Evolutionary conservation across 2,113 vertebrate species (phyloP).

Genomic region (Gymnarchus niloticus): DNA sequence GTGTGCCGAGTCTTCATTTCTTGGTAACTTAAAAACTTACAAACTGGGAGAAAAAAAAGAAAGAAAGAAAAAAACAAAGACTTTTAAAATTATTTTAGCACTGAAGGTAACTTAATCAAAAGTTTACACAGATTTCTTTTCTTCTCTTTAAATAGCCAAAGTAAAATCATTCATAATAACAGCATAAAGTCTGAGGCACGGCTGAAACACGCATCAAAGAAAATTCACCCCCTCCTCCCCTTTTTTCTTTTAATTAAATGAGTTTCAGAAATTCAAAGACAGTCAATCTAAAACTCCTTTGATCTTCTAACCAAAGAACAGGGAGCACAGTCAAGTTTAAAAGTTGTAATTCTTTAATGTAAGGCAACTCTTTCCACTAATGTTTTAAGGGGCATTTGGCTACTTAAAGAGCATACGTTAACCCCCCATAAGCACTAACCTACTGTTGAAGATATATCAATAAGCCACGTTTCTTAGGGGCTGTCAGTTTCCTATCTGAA

Average conservation of each 20-base stretch:
- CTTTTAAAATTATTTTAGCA: conserved; percentile 57
- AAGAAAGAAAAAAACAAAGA: not conserved
- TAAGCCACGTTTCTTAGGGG: conserved; percentile 5
- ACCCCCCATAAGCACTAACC: not conserved
- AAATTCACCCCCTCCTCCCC: conserved; percentile 39
- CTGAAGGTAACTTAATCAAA: conserved; percentile 59
- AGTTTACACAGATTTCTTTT: conserved; percentile 52
- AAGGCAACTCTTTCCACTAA: conserved; percentile 29
- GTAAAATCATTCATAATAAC: conserved; percentile 53
- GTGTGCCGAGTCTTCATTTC: not conserved
- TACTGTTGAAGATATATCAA: not conserved
- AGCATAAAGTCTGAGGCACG: conserved; percentile 42
- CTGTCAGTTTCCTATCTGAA: not conserved
- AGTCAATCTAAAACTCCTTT: conserved; percentile 54
- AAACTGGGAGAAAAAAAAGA: too few species aligned
- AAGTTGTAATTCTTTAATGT: conserved; percentile 51
- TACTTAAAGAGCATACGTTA: not conserved
- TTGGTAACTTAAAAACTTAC: not conserved
- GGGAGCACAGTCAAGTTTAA: conserved; percentile 42
- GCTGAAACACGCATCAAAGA: conserved; percentile 60
- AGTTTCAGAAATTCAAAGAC: conserved; percentile 49
- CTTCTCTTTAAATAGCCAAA: conserved; percentile 46
- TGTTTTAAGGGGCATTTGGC: conserved; percentile 19
- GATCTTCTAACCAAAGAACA: conserved; percentile 53
- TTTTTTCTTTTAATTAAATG: conserved; percentile 62